Evolutionary conservation across 2,888 invertebrate species (phyloP), one percentile per base, ranked within the genome.

Genomic region (Cerastoderma edule): DNA sequence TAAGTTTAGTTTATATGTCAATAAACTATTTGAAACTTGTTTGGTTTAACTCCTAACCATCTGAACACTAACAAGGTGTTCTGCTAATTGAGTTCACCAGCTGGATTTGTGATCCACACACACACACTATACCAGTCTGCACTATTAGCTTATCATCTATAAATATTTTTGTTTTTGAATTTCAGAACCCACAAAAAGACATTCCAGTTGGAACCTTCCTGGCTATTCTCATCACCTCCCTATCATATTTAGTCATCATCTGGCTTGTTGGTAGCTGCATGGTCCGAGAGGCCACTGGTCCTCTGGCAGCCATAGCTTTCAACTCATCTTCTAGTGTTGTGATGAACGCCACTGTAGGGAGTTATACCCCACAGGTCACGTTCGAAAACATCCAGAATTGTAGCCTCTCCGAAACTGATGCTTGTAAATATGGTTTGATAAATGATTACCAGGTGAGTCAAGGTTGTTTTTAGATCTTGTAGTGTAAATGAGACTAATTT

Each of bases 171-270:
- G 32, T 13, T 30, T 60, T 1, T 63, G 13, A 46, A 16, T 76
- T 80, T 22, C 79, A 97, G 96, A 96, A 98, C 92, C 97, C 99
- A 0, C 96, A 96, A 5, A 95, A 95, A 63, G 96, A 98, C 0
- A 99, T 99, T 85, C 99, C 98, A 0, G 96, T 97, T 89, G 99
- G 99, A 35, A 99, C 99, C 0, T 94, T 99, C 24, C 94, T 97
- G 44, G 95, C 98, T 0, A 94, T 99, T 2, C 90, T 96, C 3
- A 95, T 98, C 67, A 97, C 98, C 0, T 97, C 98, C 95, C 88
- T 95, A 32, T 96, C 97, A 73, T 99, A 99, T 92, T 95, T 96
- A 0, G 87, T 95, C 0, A 97, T 98, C 91, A 97, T 97, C 2
- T 86, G 89, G 83, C 95, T 97, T 88, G 95, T 97, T 5, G 98